These are phyloP conservation scores for Smittia sp. DNA, from an alignment of 2,888 invertebrate species.

Conservation along the genomic window DNA sequence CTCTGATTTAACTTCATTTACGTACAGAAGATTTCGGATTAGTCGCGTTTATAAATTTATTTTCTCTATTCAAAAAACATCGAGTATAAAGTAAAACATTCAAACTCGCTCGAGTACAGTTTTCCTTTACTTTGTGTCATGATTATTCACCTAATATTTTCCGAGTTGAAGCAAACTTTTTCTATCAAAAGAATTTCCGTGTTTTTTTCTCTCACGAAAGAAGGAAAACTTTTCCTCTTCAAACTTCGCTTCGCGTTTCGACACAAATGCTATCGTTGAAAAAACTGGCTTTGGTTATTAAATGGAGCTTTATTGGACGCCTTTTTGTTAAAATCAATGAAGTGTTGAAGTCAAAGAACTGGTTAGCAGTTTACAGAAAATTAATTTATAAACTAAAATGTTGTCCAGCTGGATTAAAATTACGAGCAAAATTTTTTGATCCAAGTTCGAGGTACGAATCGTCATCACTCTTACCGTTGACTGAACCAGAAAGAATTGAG, in stretches of 20 bases:
- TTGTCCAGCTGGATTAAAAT: no score
- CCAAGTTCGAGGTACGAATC: no score
- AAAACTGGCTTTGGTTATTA: conserved; percentile 26
- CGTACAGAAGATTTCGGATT: no score
- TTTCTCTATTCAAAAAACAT: no score
- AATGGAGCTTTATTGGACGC: conserved; percentile 14
- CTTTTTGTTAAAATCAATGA: background rate
- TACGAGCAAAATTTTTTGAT: no score
- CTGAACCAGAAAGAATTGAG: background rate
- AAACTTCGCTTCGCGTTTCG: background rate
- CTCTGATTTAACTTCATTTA: no score
- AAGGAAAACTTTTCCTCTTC: conserved; percentile 19
- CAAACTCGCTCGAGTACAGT: background rate
- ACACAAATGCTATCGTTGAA: conserved; percentile 32
- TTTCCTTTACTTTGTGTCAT: conserved; percentile 14
- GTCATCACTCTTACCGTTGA: conserved; percentile 23
- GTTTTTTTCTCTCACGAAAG: background rate
- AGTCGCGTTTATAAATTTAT: no score
- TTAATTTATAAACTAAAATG: no score
- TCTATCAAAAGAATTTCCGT: conserved; percentile 18
- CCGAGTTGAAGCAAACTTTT: background rate
- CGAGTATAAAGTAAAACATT: conserved; percentile 15
- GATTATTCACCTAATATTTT: conserved; percentile 17
- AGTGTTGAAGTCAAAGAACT: conserved; percentile 38
- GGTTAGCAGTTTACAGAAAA: conserved; percentile 34